Evolutionary conservation across 2,113 vertebrate genomes (phyloP).

Genomic region (cat (Felis catus)): F.catus_Fca126_mat1.0 CM031415.1:101944501-101945000

Average conservation of each 20-base stretch:
- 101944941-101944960: conserved; percentile 34
- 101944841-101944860: not conserved
- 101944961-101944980: not conserved
- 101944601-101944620: not conserved
- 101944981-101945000: not conserved
- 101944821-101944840: not conserved
- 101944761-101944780: not conserved
- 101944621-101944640: not conserved
- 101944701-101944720: not conserved
- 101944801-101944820: not conserved
- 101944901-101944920: not conserved
- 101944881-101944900: not conserved
- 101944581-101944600: not conserved
- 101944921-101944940: not conserved
- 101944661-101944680: not conserved
- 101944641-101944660: not conserved
- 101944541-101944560: not conserved
- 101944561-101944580: not conserved
- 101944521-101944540: not conserved
- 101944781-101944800: not conserved
- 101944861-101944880: not conserved
- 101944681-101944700: not conserved
- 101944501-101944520: not conserved
- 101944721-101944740: not conserved
- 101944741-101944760: not conserved